Base-by-base conservation (phyloP, 2,113 vertebrate genomes). In the Urocynchramus pylzowi region DNA sequence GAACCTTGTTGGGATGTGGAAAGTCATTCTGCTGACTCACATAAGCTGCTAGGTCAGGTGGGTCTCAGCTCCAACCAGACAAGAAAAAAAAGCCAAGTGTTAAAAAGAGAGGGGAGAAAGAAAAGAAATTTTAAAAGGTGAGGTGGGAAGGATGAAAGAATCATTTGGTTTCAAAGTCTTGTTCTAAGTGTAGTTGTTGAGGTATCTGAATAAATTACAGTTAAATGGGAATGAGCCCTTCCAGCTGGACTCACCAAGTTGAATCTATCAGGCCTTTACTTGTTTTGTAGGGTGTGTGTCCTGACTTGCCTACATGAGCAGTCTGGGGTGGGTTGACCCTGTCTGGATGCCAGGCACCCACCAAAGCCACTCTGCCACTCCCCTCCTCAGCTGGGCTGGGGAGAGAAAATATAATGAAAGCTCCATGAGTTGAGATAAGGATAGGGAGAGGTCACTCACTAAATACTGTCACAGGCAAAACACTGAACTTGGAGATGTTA, bases 11-110 rank as follows among this genome's bases (percentile, higher is more conserved):
- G 5, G 73, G 76, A 65, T 24, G 53, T 92, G 80, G 53, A 45
- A 89, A 84, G 45, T 75, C 39, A 42, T 91, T 94, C 63, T 91
- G 90, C 90, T 96, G 88, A 94, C 76, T 96, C 90, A 89, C 24
- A 64, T 26, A 82, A 78, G 39, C 53, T 81, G 37, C 49, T 28
- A 45, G 64, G 31, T 86, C 73, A 90, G 65, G n/a, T 84, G 69
- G 52, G 64, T 71, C 80, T 94, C 83, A 93, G 44, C 49, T 94
- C 44, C 88, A 88, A 45, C 23, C 47, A 84, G 37, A 11, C 57
- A 64, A 52, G 60, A 61, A 31, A 68, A 68, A 94, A 92, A 97
- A 78, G 8, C 7, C 60, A 64, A 86, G 8, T 26, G 52, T 28
- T 61, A 42, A 49, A 81, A 65, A 54, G 8, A 35, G 37, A 33